A percentile compares a stretch with the other conserved stretches of the same genome.
phyloP scores from a whole-genome alignment of 1,140 invertebrate species.

The Ditylenchus dipsaci region DNA sequence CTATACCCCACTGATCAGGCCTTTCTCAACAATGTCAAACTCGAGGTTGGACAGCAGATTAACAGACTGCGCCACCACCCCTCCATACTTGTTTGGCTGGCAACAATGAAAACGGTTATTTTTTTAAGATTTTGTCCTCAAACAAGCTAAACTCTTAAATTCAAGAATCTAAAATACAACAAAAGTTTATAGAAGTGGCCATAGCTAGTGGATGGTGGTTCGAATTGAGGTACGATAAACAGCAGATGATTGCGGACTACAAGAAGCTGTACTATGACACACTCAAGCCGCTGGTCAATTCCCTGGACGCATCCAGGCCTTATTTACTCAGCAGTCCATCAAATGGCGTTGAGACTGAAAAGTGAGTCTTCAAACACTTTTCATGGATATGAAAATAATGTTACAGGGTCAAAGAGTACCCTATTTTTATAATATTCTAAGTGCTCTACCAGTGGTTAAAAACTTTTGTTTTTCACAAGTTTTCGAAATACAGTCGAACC shows the following conservation, averaged over 20 bases:
- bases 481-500: too few species aligned
- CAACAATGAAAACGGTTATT: conserved; percentile 94
- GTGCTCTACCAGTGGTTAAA: too few species aligned
- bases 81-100: conserved; percentile 78
- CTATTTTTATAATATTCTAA: too few species aligned
- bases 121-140: too few species aligned
- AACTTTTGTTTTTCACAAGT: too few species aligned
- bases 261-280: conserved; percentile 77
- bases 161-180: not conserved
- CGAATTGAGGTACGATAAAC: conserved; percentile 30
- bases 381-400: too few species aligned
- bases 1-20: conserved; percentile 78
- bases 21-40: conserved; percentile 71
- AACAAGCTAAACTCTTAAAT: too few species aligned
- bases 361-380: conserved; percentile 35
- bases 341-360: conserved; percentile 74
- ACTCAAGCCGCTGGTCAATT: conserved; percentile 64
- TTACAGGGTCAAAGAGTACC: too few species aligned
- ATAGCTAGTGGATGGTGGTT: conserved; percentile 51
- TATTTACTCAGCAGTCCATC: conserved; percentile 84
- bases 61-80: conserved; percentile 78
- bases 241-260: conserved; percentile 68
- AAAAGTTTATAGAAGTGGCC: conserved; percentile 58
- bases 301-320: conserved; percentile 66
- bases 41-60: conserved; percentile 77